Evolutionary conservation across 2,888 invertebrate genomes (phyloP).

Genomic region (Plebejus melissa): DNA sequence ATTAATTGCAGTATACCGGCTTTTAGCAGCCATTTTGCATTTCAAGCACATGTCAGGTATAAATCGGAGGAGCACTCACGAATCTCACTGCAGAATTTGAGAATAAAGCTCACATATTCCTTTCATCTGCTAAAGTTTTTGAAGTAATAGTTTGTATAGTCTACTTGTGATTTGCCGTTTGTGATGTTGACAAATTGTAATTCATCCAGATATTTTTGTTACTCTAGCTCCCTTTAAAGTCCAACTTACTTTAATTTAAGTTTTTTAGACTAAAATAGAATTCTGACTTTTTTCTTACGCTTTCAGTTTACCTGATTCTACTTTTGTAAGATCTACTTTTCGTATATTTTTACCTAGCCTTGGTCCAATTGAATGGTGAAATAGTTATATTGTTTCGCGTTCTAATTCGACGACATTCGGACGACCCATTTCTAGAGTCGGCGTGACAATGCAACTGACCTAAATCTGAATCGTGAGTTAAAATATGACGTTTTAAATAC

Average conservation of each 20-base stretch:
- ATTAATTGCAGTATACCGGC: constrained; percentile 1
- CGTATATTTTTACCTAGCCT: background rate
- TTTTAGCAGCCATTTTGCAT: constrained; percentile 19
- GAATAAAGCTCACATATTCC: background rate
- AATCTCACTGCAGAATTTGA: background rate
- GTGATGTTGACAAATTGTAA: background rate
- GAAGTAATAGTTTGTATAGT: background rate
- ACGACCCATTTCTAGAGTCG: constrained; percentile 56
- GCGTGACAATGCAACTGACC: constrained; percentile 53
- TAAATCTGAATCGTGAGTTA: constrained; percentile 50
- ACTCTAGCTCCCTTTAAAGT: background rate
- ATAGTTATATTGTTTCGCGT: constrained; percentile 27
- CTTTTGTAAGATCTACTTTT: background rate
- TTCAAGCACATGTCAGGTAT: constrained; percentile 16
- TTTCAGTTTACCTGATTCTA: background rate
- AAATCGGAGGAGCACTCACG: background rate
- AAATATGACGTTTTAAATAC: constrained; percentile 18
- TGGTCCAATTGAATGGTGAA: constrained; percentile 16
- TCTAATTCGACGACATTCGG: constrained; percentile 49
- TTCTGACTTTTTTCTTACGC: background rate
- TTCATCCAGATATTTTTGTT: background rate
- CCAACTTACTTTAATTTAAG: background rate
- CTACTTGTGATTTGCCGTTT: background rate
- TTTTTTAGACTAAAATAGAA: background rate
- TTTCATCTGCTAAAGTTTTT: background rate